Percentiles rank a stretch among this genome's conserved stretches.
phyloP scores from a whole-genome alignment of 2,888 invertebrate species.

The Erannis defoliaria region DNA sequence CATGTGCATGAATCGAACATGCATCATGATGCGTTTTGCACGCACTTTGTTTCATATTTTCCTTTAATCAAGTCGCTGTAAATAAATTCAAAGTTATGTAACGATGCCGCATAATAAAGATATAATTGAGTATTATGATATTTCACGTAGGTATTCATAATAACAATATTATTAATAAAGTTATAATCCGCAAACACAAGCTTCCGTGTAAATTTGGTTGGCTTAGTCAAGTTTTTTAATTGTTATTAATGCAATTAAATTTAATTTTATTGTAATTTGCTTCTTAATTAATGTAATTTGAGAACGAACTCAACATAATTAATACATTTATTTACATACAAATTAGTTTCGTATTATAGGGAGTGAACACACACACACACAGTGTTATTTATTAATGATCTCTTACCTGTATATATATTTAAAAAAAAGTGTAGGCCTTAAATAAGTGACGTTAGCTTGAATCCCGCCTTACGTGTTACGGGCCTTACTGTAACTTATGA shows the following conservation, averaged over 20 bases:
- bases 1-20: too few relatives aligned
- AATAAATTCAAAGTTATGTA: not conserved
- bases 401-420: too few relatives aligned
- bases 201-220: slow-evolving; percentile 9
- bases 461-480: too few relatives aligned
- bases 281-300: slow-evolving; percentile 11
- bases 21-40: slow-evolving; percentile 24
- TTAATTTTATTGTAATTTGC: slow-evolving; percentile 18
- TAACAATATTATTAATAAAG: not conserved
- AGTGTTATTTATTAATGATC: too few relatives aligned
- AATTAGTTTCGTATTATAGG: too few relatives aligned
- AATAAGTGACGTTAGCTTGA: too few relatives aligned
- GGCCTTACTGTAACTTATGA: too few relatives aligned
- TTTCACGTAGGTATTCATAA: not conserved
- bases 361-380: too few relatives aligned
- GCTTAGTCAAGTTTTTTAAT: slow-evolving; percentile 13
- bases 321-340: slow-evolving; percentile 19
- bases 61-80: not conserved
- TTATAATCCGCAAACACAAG: not conserved
- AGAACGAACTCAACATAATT: slow-evolving; percentile 6
- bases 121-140: not conserved
- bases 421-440: too few relatives aligned
- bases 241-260: slow-evolving; percentile 11
- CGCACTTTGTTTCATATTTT: slow-evolving; percentile 11
- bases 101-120: not conserved